Conservation (phyloP, 2,113 vertebrate species). For the Symphodus melops region DNA sequence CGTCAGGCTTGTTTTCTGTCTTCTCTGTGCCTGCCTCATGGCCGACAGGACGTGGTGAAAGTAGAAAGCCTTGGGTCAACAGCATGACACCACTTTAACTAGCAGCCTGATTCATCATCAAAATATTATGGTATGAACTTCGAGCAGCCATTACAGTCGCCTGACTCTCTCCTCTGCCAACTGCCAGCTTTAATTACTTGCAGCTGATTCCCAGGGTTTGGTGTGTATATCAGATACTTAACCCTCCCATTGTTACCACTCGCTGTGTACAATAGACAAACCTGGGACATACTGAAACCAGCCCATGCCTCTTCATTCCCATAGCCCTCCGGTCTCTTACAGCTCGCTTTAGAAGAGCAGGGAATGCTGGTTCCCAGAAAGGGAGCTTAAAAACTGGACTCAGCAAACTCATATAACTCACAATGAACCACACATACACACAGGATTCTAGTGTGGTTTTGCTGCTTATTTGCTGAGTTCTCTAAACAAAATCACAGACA, state of each 20-base stretch:
- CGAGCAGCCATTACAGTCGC: slow-evolving; percentile 74
- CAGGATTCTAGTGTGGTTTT: slow-evolving; percentile 68
- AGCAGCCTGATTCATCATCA: slow-evolving; percentile 72
- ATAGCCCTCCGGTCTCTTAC: slow-evolving; percentile 72
- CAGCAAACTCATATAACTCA: slow-evolving; percentile 56
- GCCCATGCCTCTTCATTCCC: slow-evolving; percentile 71
- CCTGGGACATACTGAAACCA: slow-evolving; percentile 73
- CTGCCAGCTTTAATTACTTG: slow-evolving; percentile 83
- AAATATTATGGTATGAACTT: slow-evolving; percentile 79
- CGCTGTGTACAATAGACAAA: slow-evolving; percentile 74
- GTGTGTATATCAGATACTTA: slow-evolving; percentile 80
- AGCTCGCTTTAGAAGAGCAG: slow-evolving; percentile 61
- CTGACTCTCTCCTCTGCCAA: slow-evolving; percentile 77
- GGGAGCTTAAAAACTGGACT: slow-evolving; percentile 71
- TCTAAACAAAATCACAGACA: slow-evolving; percentile 63
- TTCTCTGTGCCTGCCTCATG: slow-evolving; percentile 44
- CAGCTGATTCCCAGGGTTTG: slow-evolving; percentile 78
- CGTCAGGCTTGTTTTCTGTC: slow-evolving; percentile 50
- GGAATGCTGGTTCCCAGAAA: slow-evolving; percentile 75
- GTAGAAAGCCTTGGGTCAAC: slow-evolving; percentile 72
- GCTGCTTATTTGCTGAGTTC: slow-evolving; percentile 63
- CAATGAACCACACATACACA: slow-evolving; percentile 56
- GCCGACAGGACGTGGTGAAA: slow-evolving; percentile 49
- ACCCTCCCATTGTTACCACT: slow-evolving; percentile 78
- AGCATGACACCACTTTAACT: slow-evolving; percentile 78